A percentile compares a stretch with the other conserved stretches of the same genome.
Evolutionary conservation across 1,140 invertebrate genomes (phyloP).

Genomic region (Magallana angulata): DNA sequence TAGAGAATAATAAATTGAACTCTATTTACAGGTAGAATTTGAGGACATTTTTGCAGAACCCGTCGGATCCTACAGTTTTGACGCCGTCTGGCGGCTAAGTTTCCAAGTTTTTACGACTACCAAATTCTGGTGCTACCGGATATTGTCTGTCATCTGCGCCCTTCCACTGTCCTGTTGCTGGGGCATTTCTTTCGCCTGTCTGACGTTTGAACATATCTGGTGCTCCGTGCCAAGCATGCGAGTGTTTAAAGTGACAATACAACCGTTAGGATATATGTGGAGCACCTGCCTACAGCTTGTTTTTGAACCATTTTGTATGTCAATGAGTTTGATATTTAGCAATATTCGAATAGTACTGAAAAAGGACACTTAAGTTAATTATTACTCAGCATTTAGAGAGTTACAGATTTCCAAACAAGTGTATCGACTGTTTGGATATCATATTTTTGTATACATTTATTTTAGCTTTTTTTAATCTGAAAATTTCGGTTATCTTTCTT

Average conservation of each 20-base stretch:
- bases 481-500: neutral
- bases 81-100: slow-evolving; percentile 86
- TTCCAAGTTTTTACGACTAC: slow-evolving; percentile 84
- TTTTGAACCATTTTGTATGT: slow-evolving; percentile 54
- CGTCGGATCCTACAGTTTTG: slow-evolving; percentile 85
- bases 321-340: slow-evolving; percentile 53
- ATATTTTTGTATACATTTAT: neutral
- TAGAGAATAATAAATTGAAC: too few species aligned
- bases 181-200: slow-evolving; percentile 60
- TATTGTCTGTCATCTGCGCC: slow-evolving; percentile 77
- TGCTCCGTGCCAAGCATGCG: slow-evolving; percentile 47
- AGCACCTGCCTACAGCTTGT: slow-evolving; percentile 44
- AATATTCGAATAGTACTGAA: slow-evolving; percentile 49
- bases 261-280: slow-evolving; percentile 47
- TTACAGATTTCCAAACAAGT: too few species aligned
- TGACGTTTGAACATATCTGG: slow-evolving; percentile 57
- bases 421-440: neutral
- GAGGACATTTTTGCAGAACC: slow-evolving; percentile 88
- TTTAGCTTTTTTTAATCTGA: too few species aligned
- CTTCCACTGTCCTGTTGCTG: slow-evolving; percentile 57
- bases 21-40: slow-evolving; percentile 84
- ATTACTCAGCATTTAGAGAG: too few species aligned
- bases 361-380: slow-evolving; percentile 19
- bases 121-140: slow-evolving; percentile 85
- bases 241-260: slow-evolving; percentile 40